Percentiles rank a stretch among this genome's conserved stretches.
Evolutionary conservation across 1,140 invertebrate species (phyloP).

Genomic region (Trypoxylus dichotomus): DNA sequence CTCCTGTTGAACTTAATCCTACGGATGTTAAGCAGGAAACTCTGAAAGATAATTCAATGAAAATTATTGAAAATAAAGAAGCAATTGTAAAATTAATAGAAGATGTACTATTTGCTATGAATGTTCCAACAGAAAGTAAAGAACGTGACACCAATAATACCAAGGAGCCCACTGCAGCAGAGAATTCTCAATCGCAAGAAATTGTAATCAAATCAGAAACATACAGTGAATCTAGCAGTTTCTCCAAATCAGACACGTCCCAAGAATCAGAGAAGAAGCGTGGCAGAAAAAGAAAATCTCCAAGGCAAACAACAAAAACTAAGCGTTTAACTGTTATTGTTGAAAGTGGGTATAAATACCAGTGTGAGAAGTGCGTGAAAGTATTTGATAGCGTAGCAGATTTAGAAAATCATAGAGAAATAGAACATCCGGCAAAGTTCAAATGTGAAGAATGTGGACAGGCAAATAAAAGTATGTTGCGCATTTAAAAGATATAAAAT

Average conservation of each 20-base stretch:
- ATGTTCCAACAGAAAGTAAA: slow-evolving; percentile 37
- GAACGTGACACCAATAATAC: slow-evolving; percentile 30
- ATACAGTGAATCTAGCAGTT: slow-evolving; percentile 24
- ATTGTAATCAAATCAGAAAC: slow-evolving; percentile 22
- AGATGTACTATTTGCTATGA: slow-evolving; percentile 45
- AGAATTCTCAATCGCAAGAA: neutral
- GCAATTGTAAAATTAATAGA: slow-evolving; percentile 48
- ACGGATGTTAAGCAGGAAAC: neutral
- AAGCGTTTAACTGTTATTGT: slow-evolving; percentile 34
- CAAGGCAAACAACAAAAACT: slow-evolving; percentile 33
- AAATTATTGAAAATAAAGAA: slow-evolving; percentile 32
- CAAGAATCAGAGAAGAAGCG: slow-evolving; percentile 41
- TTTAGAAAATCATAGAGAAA: slow-evolving; percentile 48
- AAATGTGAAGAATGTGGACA: slow-evolving; percentile 58
- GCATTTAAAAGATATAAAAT: neutral
- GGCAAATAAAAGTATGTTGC: slow-evolving; percentile 42
- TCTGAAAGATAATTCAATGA: slow-evolving; percentile 25
- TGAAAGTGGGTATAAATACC: slow-evolving; percentile 48
- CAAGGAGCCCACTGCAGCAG: slow-evolving; percentile 8
- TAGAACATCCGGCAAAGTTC: slow-evolving; percentile 54
- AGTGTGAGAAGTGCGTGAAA: slow-evolving; percentile 50
- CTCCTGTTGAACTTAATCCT: neutral
- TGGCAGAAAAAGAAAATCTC: slow-evolving; percentile 46
- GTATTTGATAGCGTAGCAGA: slow-evolving; percentile 45
- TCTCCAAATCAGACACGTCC: neutral